Conservation (phyloP, 2,797 vertebrate species). For the Antennarius maculatus region DNA sequence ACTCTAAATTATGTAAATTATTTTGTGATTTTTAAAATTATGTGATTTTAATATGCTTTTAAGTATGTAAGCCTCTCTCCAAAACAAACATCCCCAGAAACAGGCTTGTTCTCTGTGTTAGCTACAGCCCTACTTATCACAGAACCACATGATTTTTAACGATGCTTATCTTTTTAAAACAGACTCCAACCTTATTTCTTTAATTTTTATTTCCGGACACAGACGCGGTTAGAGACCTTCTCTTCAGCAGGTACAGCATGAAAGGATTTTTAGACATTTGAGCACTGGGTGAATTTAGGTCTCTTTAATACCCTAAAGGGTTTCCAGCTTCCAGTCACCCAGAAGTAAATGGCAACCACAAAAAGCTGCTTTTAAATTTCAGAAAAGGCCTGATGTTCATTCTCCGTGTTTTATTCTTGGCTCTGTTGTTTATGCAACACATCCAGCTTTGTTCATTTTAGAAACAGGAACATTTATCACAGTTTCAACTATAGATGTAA, state of each 20-base stretch:
- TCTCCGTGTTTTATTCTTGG: slow-evolving; percentile 9
- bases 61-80: too few species aligned
- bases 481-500: not conserved
- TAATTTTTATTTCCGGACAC: slow-evolving; percentile 10
- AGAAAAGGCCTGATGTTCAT: slow-evolving; percentile 46
- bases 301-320: slow-evolving; percentile 59
- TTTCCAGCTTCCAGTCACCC: slow-evolving; percentile 62
- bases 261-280: slow-evolving; percentile 39
- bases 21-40: too few species aligned
- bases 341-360: slow-evolving; percentile 69
- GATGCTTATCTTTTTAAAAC: not conserved
- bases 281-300: slow-evolving; percentile 53
- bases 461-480: not conserved
- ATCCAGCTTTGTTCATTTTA: not conserved
- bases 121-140: not conserved
- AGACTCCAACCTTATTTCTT: not conserved
- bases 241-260: slow-evolving; percentile 46
- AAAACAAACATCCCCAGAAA: not conserved
- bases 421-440: slow-evolving; percentile 12
- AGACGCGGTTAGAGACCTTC: slow-evolving; percentile 1
- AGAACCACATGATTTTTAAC: not conserved
- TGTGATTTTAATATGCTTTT: too few species aligned
- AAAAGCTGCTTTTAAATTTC: slow-evolving; percentile 58
- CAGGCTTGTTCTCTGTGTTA: not conserved
- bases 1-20: too few species aligned